A percentile compares a stretch with the other conserved stretches of the same genome.
phyloP scores from a whole-genome alignment of 2,888 invertebrate genomes.

The Odontocolon sp. region DNA sequence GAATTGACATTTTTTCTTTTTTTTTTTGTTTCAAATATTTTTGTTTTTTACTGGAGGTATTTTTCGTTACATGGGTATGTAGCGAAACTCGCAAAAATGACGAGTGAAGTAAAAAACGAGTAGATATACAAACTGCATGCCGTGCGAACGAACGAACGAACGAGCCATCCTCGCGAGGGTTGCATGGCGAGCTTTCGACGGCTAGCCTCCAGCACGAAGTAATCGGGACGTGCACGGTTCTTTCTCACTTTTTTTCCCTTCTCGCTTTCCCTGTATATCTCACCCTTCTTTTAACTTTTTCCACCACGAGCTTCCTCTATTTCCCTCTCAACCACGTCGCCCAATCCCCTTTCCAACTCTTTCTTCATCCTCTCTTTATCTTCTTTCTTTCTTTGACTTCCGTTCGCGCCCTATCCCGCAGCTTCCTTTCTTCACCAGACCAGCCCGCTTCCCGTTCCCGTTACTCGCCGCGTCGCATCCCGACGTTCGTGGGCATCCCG shows the following conservation, averaged over 20 bases:
- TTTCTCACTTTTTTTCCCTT: slow-evolving; percentile 28
- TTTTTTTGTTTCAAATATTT: no score
- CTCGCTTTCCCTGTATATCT: slow-evolving; percentile 3
- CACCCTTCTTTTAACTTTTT: slow-evolving; percentile 45
- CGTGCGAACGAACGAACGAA: slow-evolving; percentile 26
- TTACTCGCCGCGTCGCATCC: neutral
- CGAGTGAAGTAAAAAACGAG: neutral
- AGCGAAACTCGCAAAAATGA: neutral
- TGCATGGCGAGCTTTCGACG: slow-evolving; percentile 29
- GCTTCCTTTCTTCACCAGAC: slow-evolving; percentile 3
- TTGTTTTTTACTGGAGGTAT: no score
- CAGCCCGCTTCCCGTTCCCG: slow-evolving; percentile 27
- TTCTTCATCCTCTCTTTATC: neutral
- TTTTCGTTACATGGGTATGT: no score
- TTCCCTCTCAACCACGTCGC: slow-evolving; percentile 25
- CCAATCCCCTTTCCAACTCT: slow-evolving; percentile 17
- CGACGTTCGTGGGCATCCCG: slow-evolving; percentile 29
- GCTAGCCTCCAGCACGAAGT: slow-evolving; percentile 31
- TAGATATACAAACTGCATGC: neutral
- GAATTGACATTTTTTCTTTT: no score
- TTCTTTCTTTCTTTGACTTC: slow-evolving; percentile 40
- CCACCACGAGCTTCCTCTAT: slow-evolving; percentile 32
- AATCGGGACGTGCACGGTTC: slow-evolving; percentile 30
- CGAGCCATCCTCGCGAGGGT: neutral
- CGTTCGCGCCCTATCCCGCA: slow-evolving; percentile 8